A percentile compares a stretch with the other conserved stretches of the same genome.
These are phyloP conservation scores for Semaprochilodus insignis DNA, from an alignment of 2,797 vertebrate species.

Conservation along the genomic window DNA sequence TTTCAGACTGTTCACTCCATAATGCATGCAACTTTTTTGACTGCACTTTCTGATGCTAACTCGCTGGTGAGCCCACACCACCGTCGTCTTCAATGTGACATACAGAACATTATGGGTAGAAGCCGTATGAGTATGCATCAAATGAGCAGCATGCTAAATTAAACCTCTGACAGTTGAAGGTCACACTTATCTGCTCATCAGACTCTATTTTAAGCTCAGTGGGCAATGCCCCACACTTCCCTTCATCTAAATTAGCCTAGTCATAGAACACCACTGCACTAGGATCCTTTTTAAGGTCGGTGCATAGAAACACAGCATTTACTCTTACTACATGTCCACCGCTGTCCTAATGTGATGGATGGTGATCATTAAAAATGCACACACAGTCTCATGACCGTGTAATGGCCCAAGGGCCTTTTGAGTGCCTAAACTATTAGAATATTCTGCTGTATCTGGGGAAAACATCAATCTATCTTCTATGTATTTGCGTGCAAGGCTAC, in stretches of 20 bases:
- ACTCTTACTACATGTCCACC: slow-evolving; percentile 3
- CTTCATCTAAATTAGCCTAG: slow-evolving; percentile 12
- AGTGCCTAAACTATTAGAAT: slow-evolving; percentile 22
- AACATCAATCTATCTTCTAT: slow-evolving; percentile 11
- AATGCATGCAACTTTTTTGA: no score
- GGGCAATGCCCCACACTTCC: background rate
- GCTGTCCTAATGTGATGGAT: slow-evolving; percentile 46
- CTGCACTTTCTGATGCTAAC: no score
- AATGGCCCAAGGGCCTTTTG: slow-evolving; percentile 15
- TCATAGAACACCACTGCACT: slow-evolving; percentile 2
- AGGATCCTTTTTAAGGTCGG: slow-evolving; percentile 23
- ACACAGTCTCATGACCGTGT: slow-evolving; percentile 25
- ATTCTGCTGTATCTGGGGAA: slow-evolving; percentile 1
- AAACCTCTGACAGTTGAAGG: background rate
- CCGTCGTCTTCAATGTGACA: background rate
- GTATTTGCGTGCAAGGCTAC: background rate
- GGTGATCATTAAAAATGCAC: slow-evolving; percentile 49
- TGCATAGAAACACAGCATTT: slow-evolving; percentile 6
- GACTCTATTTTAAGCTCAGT: background rate
- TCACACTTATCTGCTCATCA: background rate
- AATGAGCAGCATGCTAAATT: background rate
- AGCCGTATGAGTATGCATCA: background rate
- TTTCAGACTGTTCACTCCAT: no score
- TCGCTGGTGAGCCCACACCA: no score
- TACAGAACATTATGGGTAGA: background rate